Evolutionary conservation across 2,888 invertebrate genomes (phyloP), one percentile per base, ranked within the genome.

Genomic region (Frankliniella intonsa): DNA sequence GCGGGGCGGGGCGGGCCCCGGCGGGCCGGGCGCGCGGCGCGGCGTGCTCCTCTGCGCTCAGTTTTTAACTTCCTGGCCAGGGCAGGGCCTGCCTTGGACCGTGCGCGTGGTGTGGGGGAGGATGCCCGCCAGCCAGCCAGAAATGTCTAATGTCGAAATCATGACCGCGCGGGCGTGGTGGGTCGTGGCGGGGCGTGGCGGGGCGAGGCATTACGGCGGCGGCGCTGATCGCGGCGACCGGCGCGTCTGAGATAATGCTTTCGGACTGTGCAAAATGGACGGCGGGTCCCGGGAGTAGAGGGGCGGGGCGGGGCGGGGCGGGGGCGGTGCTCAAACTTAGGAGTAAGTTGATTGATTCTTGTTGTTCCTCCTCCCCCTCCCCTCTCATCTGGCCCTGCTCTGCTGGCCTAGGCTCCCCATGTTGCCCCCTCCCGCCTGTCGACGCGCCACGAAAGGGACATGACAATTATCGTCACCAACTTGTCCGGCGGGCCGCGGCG

Each of bases 271-370:
- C 9, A 25, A 25, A 76, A 76, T 76, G 69, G 69, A 76, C 69
- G 22, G 12, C 9, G 12, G 55, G 55, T 19, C 17, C 17, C 14
- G 55, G 10, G 17, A 12, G 55, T 19, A 12, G 55, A 55, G 17
- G 17, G 11, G 19, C 55, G 38, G 3, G 38, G 38, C 2, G 38
- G 38, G 38, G 38, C 38, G 38, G 38, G 38, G 38, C 62, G 55
- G 55, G 19, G 19, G 14, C 62, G 14, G 17, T n/a, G 17, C 69
- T 25, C 25, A 25, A 10, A 76, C 69, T 76, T 25, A 19, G 25
- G 25, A 76, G 22, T 76, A 76, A 25, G 69, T 76, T 76, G 69
- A 76, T 76, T 76, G 69, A 76, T 76, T 76, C 69, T 76, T 22
- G 69, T 76, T 62, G 62, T 17, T 62, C 69, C 19, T n/a, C 69